These are phyloP conservation scores for Sebastes umbrosus DNA, from an alignment of 2,797 vertebrate genomes.

Conservation along the genomic window DNA sequence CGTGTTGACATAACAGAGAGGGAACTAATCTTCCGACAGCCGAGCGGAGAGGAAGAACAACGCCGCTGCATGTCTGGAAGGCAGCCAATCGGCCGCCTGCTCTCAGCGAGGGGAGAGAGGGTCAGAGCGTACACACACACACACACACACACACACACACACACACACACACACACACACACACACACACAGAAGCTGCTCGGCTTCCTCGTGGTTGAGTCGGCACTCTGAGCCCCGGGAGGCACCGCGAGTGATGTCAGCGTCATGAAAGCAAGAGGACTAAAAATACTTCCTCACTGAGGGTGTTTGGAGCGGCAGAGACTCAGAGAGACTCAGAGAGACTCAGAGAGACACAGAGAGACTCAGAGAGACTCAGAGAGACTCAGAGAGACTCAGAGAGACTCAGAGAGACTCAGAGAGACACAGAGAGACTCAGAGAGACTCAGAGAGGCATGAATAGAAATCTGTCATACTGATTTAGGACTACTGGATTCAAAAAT, in stretches of 20 bases:
- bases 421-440: accelerated
- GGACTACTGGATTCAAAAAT: background rate
- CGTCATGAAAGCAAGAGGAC: constrained; percentile 30
- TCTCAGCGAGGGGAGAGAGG: background rate
- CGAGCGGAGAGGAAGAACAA: background rate
- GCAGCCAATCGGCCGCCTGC: constrained; percentile 39
- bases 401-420: no score
- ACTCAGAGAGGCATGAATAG: background rate
- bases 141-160: background rate
- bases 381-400: no score
- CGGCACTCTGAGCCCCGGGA: background rate
- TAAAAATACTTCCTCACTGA: constrained; percentile 50
- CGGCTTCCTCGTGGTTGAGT: background rate
- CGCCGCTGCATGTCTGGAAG: constrained; percentile 28
- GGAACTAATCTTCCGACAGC: constrained; percentile 38
- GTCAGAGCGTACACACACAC: background rate
- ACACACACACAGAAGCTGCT: background rate
- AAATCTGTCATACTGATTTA: background rate
- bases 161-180: background rate
- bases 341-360: no score
- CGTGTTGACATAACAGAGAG: constrained; percentile 47
- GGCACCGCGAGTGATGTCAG: constrained; percentile 41
- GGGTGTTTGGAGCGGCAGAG: background rate
- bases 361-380: no score
- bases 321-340: background rate